Evolutionary conservation across 2,113 vertebrate genomes (phyloP).

Genomic region (Centropus unirufus): DNA sequence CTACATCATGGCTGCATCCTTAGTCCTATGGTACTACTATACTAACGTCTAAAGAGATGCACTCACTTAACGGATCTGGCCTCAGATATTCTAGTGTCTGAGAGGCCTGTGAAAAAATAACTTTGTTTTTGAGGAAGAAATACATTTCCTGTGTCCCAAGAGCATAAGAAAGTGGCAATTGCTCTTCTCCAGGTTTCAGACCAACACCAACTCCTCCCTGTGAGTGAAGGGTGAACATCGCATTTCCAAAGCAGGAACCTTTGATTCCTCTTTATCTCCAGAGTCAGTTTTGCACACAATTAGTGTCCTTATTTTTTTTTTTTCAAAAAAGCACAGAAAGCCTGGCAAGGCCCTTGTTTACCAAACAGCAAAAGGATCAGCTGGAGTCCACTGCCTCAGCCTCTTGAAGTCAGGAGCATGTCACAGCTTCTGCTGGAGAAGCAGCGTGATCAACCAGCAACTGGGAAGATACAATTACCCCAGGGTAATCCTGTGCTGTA

Average conservation of each 20-base stretch:
- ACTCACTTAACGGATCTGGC: background rate
- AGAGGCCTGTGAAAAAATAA: background rate
- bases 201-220: background rate
- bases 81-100: background rate
- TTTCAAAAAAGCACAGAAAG: background rate
- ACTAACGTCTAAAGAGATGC: background rate
- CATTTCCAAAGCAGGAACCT: background rate
- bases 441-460: background rate
- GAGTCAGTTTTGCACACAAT: background rate
- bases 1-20: background rate
- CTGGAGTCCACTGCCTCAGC: background rate
- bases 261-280: background rate
- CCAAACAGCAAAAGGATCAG: background rate
- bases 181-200: background rate
- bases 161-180: background rate
- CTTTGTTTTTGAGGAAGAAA: background rate
- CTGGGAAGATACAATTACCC: background rate
- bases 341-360: background rate
- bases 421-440: background rate
- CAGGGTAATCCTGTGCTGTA: background rate
- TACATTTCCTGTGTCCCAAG: background rate
- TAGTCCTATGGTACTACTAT: background rate
- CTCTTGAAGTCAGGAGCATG: background rate
- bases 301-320: background rate
- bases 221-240: background rate